Evolutionary conservation across 1,140 invertebrate species (phyloP), one percentile per base, ranked within the genome.

Genomic region (Leguminivora glycinivorella): DNA sequence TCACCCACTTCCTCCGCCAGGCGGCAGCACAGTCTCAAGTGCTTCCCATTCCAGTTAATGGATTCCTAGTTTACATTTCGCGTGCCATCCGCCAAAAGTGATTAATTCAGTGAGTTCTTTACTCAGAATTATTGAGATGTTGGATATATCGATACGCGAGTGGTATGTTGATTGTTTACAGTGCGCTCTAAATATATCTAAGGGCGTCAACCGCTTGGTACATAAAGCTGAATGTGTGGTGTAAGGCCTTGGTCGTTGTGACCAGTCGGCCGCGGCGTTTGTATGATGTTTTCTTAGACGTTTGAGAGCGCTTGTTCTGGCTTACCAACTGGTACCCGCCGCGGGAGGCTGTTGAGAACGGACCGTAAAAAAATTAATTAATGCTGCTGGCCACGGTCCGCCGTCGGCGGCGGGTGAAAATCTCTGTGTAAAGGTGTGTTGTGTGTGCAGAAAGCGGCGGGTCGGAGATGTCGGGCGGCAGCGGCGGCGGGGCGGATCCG

Each of bases 391-490:
- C n/a, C n/a, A n/a, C n/a, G n/a, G n/a, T n/a, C n/a, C n/a, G n/a
- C n/a, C n/a, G n/a, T n/a, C n/a, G n/a, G n/a, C n/a, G n/a, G n/a
- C n/a, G n/a, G n/a, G n/a, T n/a, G n/a, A n/a, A n/a, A n/a, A n/a
- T n/a, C n/a, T n/a, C n/a, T n/a, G n/a, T 52, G 47, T 52, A 22
- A 22, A 52, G 47, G 47, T 52, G 47, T 52, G 47, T 52, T 24
- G 60, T 60, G 70, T 78, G 73, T 73, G 78, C 84, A 89, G 87
- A 86, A 73, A 85, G 84, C 83, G 83, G 84, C 75, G 84, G 83
- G 72, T 85, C 83, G 74, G 84, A 85, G 76, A 85, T 85, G 83
- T 87, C 84, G 67, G 84, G 79, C 72, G 81, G 86, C 74, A 79
- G 56, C 40, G 52, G 40, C 58, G 60, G 66, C 31, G 60, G 38